Evolutionary conservation across 2,797 vertebrate genomes (phyloP).

Genomic region (Liparis tanakae): DNA sequence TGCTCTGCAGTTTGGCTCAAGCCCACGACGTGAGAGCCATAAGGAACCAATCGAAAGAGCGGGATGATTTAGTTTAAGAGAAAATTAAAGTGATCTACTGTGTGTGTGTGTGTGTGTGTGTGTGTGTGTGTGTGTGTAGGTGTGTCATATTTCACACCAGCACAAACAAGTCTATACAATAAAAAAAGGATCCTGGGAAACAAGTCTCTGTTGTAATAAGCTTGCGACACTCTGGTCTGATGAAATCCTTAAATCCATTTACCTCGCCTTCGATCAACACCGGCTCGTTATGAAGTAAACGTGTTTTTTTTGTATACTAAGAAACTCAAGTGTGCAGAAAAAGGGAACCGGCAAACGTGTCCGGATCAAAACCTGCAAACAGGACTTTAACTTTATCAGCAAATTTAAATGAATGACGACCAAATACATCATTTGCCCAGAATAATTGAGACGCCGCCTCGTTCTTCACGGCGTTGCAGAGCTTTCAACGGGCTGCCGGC

Average conservation of each 20-base stretch:
- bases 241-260: not conserved
- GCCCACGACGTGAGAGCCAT: not conserved
- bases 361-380: not conserved
- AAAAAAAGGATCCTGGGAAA: conserved; percentile 4
- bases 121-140: not conserved
- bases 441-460: not conserved
- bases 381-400: not conserved
- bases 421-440: not conserved
- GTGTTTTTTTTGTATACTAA: too few species aligned
- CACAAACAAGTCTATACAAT: conserved; percentile 1
- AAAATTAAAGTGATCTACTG: too few species aligned
- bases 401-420: not conserved
- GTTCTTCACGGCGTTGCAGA: too few species aligned
- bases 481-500: not conserved
- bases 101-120: not conserved
- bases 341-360: not conserved
- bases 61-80: not conserved
- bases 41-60: not conserved
- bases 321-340: too few species aligned
- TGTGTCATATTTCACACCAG: conserved; percentile 12
- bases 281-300: not conserved
- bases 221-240: not conserved
- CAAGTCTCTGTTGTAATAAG: not conserved
- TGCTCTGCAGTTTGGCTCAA: not conserved
- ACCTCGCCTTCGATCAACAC: not conserved